Percentiles rank a stretch among this genome's conserved stretches.
Evolutionary conservation across 2,797 vertebrate species (phyloP).

Genomic region (Miichthys miiuy): DNA sequence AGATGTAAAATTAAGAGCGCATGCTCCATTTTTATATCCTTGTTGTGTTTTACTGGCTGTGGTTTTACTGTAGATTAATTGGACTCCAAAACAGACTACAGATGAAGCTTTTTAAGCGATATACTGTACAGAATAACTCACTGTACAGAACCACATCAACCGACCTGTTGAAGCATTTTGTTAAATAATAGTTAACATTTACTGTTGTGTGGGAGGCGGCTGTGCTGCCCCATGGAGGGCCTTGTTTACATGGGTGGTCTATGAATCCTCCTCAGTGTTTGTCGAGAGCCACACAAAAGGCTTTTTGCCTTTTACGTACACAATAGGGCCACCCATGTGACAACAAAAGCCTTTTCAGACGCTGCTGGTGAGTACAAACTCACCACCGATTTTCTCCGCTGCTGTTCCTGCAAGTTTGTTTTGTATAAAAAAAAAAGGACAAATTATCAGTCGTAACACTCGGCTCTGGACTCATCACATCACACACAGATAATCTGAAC

Average conservation of each 20-base stretch:
- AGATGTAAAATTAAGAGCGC: not conserved
- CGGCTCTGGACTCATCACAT: not conserved
- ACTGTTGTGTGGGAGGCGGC: not conserved
- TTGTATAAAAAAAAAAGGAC: constrained; percentile 7
- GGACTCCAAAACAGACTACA: not conserved
- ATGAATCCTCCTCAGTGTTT: constrained; percentile 67
- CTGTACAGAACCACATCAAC: not conserved
- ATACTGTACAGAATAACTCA: not conserved
- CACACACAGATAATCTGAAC: not conserved
- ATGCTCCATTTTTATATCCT: not conserved
- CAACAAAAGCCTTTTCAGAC: constrained; percentile 80
- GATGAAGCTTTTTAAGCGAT: not conserved
- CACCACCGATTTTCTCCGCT: constrained; percentile 38
- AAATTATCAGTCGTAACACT: constrained; percentile 1
- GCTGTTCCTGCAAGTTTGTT: constrained; percentile 21
- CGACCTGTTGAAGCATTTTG: not conserved
- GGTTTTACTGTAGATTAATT: not conserved
- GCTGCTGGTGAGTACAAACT: constrained; percentile 46
- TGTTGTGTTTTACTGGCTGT: constrained; percentile 1
- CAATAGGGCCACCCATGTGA: constrained; percentile 73
- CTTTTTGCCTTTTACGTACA: constrained; percentile 69
- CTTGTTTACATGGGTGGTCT: constrained; percentile 69
- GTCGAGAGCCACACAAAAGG: constrained; percentile 64
- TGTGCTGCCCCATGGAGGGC: constrained; percentile 2
- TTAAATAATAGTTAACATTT: constrained; percentile 17